Percentiles rank a stretch among this genome's conserved stretches.
Conservation (phyloP, 2,797 vertebrate species). For the Poeciliopsis gracilis region DNA sequence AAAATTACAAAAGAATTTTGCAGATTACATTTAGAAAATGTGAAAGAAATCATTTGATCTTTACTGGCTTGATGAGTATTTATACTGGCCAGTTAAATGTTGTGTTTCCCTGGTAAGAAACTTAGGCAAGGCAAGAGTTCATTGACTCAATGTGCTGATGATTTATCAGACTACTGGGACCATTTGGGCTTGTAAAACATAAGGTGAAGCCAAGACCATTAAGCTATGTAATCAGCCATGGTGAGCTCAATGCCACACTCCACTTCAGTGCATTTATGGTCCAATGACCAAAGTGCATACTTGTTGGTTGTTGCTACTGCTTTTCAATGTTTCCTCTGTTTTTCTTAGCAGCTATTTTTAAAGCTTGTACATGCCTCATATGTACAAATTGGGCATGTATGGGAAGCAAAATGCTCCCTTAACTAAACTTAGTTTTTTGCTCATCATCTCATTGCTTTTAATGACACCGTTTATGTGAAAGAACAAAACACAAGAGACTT, state of each 20-base stretch:
- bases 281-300: constrained; percentile 60
- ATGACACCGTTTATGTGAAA: constrained; percentile 56
- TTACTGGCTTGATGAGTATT: constrained; percentile 64
- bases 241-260: constrained; percentile 68
- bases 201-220: constrained; percentile 80
- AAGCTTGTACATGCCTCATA: constrained; percentile 50
- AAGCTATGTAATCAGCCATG: constrained; percentile 79
- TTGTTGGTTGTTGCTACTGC: constrained; percentile 61
- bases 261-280: constrained; percentile 67
- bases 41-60: constrained; percentile 41
- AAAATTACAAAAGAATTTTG: neutral
- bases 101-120: constrained; percentile 65
- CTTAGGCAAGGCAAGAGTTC: constrained; percentile 76
- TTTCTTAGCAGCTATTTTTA: constrained; percentile 63
- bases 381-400: constrained; percentile 60
- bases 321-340: constrained; percentile 46
- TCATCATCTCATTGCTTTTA: constrained; percentile 60
- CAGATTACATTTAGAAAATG: constrained; percentile 2
- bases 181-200: constrained; percentile 80
- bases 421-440: constrained; percentile 49
- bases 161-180: constrained; percentile 79
- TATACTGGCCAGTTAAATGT: constrained; percentile 65
- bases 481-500: constrained; percentile 43
- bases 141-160: constrained; percentile 73
- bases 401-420: constrained; percentile 54